Conservation (phyloP, 2,888 invertebrate species). For the Nomada ferruginata region DNA sequence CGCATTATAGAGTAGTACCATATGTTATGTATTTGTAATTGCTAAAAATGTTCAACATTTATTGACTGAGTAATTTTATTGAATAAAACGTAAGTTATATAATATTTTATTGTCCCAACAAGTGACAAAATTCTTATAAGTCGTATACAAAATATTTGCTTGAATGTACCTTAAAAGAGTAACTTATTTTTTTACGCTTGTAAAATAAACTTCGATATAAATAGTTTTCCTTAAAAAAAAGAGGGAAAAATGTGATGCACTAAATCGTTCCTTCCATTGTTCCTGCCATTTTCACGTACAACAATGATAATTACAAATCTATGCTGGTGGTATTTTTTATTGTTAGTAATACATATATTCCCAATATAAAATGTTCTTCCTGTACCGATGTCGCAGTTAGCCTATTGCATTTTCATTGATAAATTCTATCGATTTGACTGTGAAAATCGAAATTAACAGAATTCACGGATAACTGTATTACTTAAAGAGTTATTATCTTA, state of each 20-base stretch:
- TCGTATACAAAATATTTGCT: constrained; percentile 36
- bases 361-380: constrained; percentile 27
- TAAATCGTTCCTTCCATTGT: background rate
- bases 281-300: constrained; percentile 2
- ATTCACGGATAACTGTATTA: background rate
- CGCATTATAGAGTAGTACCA: background rate
- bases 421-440: constrained; percentile 1
- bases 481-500: background rate
- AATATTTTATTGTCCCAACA: constrained; percentile 49
- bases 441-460: constrained; percentile 12
- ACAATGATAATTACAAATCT: constrained; percentile 19
- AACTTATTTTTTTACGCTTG: constrained; percentile 54
- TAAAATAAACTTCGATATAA: constrained; percentile 53
- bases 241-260: background rate
- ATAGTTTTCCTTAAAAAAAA: constrained; percentile 25
- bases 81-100: constrained; percentile 25
- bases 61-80: constrained; percentile 46
- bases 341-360: constrained; percentile 26
- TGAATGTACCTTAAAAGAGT: constrained; percentile 34
- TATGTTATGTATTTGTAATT: background rate
- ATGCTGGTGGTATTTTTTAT: constrained; percentile 8
- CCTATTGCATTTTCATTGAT: constrained; percentile 18
- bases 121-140: constrained; percentile 34
- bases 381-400: constrained; percentile 22
- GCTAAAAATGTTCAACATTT: background rate